Evolutionary conservation across 2,888 invertebrate genomes (phyloP).

Genomic region (Ormyrus labotus): DNA sequence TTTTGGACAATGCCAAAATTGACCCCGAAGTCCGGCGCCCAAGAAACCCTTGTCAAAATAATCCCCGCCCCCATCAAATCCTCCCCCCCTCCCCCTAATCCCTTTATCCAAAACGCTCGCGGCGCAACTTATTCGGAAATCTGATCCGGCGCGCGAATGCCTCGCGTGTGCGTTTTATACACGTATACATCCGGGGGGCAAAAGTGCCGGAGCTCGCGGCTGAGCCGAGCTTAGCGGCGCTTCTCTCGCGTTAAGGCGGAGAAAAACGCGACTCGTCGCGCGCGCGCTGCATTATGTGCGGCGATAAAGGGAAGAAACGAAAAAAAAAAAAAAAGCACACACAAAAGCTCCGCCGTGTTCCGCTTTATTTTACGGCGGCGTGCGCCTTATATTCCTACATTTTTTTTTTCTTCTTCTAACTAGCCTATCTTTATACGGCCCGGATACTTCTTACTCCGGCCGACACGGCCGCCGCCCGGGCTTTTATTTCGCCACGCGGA

Average conservation of each 20-base stretch:
- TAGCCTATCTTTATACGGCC: conserved; percentile 29
- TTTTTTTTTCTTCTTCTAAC: background rate
- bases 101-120: no score
- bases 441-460: conserved; percentile 40
- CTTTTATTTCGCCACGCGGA: conserved; percentile 16
- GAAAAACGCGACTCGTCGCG: conserved; percentile 54
- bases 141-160: no score
- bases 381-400: background rate
- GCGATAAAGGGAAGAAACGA: no score
- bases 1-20: no score
- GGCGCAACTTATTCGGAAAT: no score
- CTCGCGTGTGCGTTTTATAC: no score
- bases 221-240: background rate
- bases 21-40: no score
- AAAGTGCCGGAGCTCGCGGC: background rate
- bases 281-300: background rate
- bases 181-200: no score
- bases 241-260: conserved; percentile 2
- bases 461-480: conserved; percentile 4
- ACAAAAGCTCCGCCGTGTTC: conserved; percentile 25
- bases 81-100: no score
- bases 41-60: no score
- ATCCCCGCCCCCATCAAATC: no score
- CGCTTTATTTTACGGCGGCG: conserved; percentile 45
- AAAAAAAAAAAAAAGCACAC: no score